Conservation (phyloP, 2,888 invertebrate species). For the Rhogogaster chlorosoma region DNA sequence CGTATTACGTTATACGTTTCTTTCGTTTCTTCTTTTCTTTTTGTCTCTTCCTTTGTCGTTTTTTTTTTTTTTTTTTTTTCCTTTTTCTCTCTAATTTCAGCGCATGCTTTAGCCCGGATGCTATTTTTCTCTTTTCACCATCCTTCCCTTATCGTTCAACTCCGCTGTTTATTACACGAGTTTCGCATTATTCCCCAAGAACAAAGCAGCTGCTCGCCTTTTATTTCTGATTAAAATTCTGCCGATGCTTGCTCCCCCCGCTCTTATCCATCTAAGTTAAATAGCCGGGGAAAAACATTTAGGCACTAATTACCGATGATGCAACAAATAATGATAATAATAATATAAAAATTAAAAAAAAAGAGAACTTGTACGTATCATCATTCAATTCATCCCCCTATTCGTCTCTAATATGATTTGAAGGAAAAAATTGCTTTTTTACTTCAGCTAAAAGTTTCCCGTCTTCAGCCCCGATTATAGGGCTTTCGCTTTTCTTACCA, state of each 20-base stretch:
- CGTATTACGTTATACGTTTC: not conserved
- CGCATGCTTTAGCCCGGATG: not conserved
- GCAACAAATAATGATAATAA: no score
- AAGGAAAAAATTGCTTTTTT: no score
- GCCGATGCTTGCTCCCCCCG: not conserved
- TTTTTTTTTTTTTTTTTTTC: not conserved
- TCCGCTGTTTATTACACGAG: slow-evolving; percentile 47
- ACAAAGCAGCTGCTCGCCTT: slow-evolving; percentile 48
- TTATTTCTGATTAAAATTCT: slow-evolving; percentile 52
- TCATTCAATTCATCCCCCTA: no score
- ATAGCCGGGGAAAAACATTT: not conserved
- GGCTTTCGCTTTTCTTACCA: no score
- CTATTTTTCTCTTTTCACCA: slow-evolving; percentile 16
- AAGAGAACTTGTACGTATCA: no score
- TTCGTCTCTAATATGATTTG: no score
- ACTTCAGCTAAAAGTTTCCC: no score
- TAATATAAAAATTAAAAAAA: no score
- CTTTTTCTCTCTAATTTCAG: not conserved
- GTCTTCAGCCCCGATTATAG: no score
- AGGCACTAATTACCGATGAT: not conserved
- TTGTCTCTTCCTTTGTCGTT: not conserved
- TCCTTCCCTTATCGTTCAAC: slow-evolving; percentile 5
- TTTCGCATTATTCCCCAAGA: slow-evolving; percentile 45
- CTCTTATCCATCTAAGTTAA: not conserved
- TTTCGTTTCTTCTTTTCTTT: not conserved